Evolutionary conservation across 2,113 vertebrate species (phyloP).

Genomic region (Zosterops japonicus): DNA sequence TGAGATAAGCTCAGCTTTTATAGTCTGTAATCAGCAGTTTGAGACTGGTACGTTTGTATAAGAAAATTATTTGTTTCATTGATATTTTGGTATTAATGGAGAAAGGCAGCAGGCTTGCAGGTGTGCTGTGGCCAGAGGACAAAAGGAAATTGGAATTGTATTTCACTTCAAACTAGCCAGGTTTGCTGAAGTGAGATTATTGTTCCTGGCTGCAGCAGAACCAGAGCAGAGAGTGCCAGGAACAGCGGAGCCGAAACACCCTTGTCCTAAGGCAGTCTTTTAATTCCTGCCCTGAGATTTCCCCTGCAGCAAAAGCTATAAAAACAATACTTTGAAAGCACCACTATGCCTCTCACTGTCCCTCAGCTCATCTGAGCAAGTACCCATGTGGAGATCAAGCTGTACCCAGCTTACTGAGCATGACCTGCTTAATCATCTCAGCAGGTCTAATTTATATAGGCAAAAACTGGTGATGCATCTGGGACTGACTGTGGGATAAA

Average conservation of each 20-base stretch:
- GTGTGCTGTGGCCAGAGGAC: background rate
- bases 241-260: background rate
- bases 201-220: background rate
- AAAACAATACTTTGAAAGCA: background rate
- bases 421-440: background rate
- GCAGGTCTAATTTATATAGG: background rate
- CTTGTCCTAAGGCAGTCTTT: background rate
- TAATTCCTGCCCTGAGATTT: background rate
- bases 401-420: background rate
- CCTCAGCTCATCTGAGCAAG: background rate
- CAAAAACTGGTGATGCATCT: background rate
- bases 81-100: background rate
- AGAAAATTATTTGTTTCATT: background rate
- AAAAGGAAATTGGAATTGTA: background rate
- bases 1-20: background rate
- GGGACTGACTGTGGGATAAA: background rate
- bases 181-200: background rate
- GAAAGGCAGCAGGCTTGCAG: background rate
- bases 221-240: background rate
- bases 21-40: background rate
- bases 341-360: background rate
- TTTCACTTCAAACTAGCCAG: background rate
- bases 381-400: background rate
- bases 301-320: background rate
- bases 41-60: background rate